Base-by-base conservation (phyloP, 1,140 invertebrate genomes). In the Monochamus saltuarius region DNA sequence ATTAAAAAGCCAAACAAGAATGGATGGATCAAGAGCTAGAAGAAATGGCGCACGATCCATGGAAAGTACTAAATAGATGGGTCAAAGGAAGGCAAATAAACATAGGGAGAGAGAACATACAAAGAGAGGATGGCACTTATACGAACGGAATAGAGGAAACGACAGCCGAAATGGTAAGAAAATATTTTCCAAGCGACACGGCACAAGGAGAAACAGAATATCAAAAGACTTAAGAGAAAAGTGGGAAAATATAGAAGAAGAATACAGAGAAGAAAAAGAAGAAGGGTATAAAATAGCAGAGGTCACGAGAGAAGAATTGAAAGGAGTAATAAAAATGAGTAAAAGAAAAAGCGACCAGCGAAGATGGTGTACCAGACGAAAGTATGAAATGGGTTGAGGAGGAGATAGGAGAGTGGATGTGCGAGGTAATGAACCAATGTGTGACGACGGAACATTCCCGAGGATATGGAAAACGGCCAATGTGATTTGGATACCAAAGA, bases 51-150 rank as follows among this genome's bases (percentile, higher is more conserved):
- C n/a, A 17, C 4, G 17, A 11, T 11, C 10, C 45, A 10, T 22
- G 17, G 45, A 13, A 46, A 16, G 19, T 16, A 4, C 4, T 22
- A 4, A 17, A 17, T 16, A 14, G 10, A 46, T 10, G 17, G 19
- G 10, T 10, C 2, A 11, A 46, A 4, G 19, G 19, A 16, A 17
- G 19, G 19, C 3, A 10, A 17, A 9, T 13, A 6, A 4, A 17
- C 4, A 6, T 11, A 10, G 17, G 16, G 4, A 11, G n/a, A 19
- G 1, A n/a, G 8, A 57, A 47, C 8, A 36, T 57, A 8, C 37
- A 4, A n/a, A 49, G 37, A 38, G 34, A 49, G n/a, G 46, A 57
- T 14, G 56, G 56, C 4, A 49, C 1, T 1, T 49, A 35, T 10
- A 57, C 43, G 9, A 13, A 1, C 3, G 17, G 47, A 1, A 36